These are phyloP conservation scores for Hololepta plana DNA, from an alignment of 2,888 invertebrate genomes.

Conservation along the genomic window DNA sequence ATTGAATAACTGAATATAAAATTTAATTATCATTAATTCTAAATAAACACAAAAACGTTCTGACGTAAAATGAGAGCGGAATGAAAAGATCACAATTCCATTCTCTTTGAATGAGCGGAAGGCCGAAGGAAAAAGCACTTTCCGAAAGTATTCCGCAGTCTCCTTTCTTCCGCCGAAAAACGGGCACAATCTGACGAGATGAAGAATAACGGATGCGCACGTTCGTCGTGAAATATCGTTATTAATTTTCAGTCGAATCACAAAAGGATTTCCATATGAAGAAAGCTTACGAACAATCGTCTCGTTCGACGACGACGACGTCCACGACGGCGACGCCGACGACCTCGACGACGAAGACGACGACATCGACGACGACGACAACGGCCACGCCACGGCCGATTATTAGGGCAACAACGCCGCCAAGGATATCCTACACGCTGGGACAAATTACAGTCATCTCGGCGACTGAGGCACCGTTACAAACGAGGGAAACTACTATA, in stretches of 20 bases:
- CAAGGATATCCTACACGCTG: slow-evolving; percentile 13
- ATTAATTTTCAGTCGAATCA: slow-evolving; percentile 52
- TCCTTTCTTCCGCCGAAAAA: no score
- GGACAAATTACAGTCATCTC: slow-evolving; percentile 19
- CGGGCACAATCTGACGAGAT: no score
- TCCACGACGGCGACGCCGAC: slow-evolving; percentile 31
- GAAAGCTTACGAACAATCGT: slow-evolving; percentile 31
- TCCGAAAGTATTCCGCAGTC: no score
- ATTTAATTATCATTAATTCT: no score
- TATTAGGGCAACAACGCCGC: slow-evolving; percentile 11
- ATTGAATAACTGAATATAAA: no score
- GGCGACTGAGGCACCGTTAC: slow-evolving; percentile 21
- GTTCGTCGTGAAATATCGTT: slow-evolving; percentile 2
- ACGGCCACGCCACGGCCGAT: slow-evolving; percentile 17
- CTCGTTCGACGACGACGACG: slow-evolving; percentile 29
- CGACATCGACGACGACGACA: slow-evolving; percentile 28
- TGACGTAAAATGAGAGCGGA: no score
- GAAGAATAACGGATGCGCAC: no score
- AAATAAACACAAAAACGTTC: no score
- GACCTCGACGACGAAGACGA: slow-evolving; percentile 29
- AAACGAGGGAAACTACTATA: slow-evolving; percentile 26
- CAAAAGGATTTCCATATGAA: slow-evolving; percentile 72
- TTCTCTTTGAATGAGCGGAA: no score
- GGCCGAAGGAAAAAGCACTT: no score
- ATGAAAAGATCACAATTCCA: no score